Evolutionary conservation across 2,113 vertebrate species (phyloP).

Genomic region (Physeter macrocephalus): DNA sequence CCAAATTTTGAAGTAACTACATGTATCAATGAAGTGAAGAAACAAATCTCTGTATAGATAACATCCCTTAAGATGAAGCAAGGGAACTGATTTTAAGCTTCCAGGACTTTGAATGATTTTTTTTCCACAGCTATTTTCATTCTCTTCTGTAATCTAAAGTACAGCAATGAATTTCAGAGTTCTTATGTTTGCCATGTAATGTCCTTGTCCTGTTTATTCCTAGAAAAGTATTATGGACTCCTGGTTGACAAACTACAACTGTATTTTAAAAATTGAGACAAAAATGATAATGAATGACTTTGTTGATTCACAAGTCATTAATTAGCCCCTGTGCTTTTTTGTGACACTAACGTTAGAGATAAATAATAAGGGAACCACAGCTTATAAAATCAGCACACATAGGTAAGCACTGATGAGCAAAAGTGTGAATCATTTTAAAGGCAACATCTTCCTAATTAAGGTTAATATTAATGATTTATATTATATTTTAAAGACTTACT

Average conservation of each 20-base stretch:
- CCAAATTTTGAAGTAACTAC: slow-evolving; percentile 43
- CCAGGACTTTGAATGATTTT: slow-evolving; percentile 23
- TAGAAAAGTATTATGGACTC: neutral
- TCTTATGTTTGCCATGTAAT: slow-evolving; percentile 36
- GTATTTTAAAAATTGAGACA: slow-evolving; percentile 33
- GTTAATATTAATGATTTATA: neutral
- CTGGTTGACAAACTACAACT: slow-evolving; percentile 43
- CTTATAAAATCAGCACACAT: neutral
- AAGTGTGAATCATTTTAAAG: neutral
- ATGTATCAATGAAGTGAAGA: neutral
- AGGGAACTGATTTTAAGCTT: neutral
- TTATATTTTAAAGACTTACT: neutral
- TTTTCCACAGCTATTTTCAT: slow-evolving; percentile 45
- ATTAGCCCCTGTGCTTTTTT: slow-evolving; percentile 62
- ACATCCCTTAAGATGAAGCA: slow-evolving; percentile 50
- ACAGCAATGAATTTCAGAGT: neutral
- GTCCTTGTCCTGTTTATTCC: slow-evolving; percentile 22
- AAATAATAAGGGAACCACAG: slow-evolving; percentile 48
- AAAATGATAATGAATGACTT: neutral
- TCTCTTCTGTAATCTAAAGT: neutral
- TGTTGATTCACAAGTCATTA: slow-evolving; percentile 49
- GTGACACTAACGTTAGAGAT: slow-evolving; percentile 43
- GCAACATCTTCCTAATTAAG: neutral
- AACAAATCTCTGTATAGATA: slow-evolving; percentile 30
- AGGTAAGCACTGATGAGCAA: neutral